Percentiles rank a stretch among this genome's conserved stretches.
Evolutionary conservation across 2,113 vertebrate genomes (phyloP).

Genomic region (Typhlomys cinereus): DNA sequence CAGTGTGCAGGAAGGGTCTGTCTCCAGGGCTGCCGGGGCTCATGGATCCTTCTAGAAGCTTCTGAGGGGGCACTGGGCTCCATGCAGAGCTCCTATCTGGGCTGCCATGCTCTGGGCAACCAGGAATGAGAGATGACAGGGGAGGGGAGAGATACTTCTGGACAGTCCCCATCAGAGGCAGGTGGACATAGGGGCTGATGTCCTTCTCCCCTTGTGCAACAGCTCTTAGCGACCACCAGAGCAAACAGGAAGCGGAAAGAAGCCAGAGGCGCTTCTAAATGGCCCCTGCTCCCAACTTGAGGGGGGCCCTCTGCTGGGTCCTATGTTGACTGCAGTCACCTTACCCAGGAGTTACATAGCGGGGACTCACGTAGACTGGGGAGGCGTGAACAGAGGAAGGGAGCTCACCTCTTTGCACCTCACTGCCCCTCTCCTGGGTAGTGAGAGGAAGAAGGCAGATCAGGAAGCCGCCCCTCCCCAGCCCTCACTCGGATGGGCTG

Average conservation of each 20-base stretch:
- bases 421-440: neutral
- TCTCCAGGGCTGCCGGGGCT: neutral
- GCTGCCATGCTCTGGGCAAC: neutral
- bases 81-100: neutral
- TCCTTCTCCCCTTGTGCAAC: neutral
- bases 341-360: neutral
- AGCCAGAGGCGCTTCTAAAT: neutral
- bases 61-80: fast-evolving
- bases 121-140: neutral
- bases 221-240: neutral
- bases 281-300: neutral
- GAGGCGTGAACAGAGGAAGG: neutral
- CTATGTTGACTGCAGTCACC: neutral
- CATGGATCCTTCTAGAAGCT: neutral
- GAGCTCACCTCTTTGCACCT: neutral
- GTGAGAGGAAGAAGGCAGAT: neutral
- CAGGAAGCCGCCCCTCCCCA: neutral
- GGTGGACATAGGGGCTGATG: neutral
- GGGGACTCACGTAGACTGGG: no score
- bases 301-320: neutral
- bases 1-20: neutral
- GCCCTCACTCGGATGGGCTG: neutral
- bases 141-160: neutral
- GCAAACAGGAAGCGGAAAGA: neutral
- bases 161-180: neutral